Conservation (phyloP, 2,113 vertebrate genomes). For the Mobula hypostoma region DNA sequence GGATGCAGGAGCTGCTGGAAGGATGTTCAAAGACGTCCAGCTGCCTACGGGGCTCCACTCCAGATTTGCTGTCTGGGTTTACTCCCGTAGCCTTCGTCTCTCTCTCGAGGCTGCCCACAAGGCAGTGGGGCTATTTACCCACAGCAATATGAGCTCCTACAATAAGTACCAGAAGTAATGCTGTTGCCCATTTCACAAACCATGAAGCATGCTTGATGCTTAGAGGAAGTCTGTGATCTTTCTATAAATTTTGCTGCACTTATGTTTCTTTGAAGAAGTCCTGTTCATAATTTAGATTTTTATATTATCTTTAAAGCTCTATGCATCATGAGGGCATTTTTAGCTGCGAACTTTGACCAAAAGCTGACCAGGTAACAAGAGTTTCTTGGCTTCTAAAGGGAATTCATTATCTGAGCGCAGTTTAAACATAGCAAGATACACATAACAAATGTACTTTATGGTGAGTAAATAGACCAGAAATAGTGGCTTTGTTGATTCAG, state of each 20-base stretch:
- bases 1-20: too few species aligned
- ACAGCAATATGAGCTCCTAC: not conserved
- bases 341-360: not conserved
- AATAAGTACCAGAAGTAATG: not conserved
- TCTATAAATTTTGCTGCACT: not conserved
- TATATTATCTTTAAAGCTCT: not conserved
- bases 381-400: not conserved
- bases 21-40: too few species aligned
- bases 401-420: slow-evolving; percentile 3
- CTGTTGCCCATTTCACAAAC: not conserved
- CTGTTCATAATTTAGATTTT: not conserved
- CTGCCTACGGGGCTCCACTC: too few species aligned
- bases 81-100: too few species aligned
- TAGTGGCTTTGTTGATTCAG: not conserved
- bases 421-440: slow-evolving; percentile 30
- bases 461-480: slow-evolving; percentile 14
- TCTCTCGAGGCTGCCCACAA: too few species aligned
- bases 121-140: too few species aligned
- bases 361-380: not conserved
- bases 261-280: not conserved
- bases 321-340: not conserved
- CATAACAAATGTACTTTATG: not conserved
- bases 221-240: not conserved
- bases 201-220: not conserved
- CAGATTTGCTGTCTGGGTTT: too few species aligned